These are phyloP conservation scores for Rallus crepitans DNA, from an alignment of 2,797 vertebrate genomes.

Conservation along the genomic window DNA sequence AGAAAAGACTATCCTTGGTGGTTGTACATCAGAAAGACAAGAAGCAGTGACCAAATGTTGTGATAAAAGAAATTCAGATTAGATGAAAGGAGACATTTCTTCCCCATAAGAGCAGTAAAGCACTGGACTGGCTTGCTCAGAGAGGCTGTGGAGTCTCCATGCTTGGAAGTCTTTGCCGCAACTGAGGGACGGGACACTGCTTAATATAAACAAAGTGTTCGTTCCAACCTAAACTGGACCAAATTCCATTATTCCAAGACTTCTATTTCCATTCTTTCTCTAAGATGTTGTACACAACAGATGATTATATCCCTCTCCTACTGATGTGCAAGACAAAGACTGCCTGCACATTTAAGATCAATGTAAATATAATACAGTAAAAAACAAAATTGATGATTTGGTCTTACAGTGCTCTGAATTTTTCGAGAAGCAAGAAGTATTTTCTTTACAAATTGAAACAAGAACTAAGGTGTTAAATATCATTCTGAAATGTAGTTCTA, in stretches of 20 bases:
- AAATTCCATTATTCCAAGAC: neutral
- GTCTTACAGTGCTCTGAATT: neutral
- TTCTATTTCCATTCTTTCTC: neutral
- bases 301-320: neutral
- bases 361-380: neutral
- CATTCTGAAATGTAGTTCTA: neutral
- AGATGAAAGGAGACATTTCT: neutral
- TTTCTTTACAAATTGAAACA: neutral
- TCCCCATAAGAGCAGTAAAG: fast-evolving
- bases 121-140: neutral
- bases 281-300: neutral
- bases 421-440: neutral
- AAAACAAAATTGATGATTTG: neutral
- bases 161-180: neutral
- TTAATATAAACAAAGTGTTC: no score
- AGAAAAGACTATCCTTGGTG: neutral
- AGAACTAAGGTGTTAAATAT: neutral
- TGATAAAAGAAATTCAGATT: neutral
- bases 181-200: no score
- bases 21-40: neutral
- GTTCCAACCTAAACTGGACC: neutral
- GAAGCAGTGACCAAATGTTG: neutral
- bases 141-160: neutral
- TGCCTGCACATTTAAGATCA: neutral
- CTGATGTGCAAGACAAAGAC: neutral